Base-by-base conservation (phyloP, 2,888 invertebrate species). In the Acheta domesticus region DNA sequence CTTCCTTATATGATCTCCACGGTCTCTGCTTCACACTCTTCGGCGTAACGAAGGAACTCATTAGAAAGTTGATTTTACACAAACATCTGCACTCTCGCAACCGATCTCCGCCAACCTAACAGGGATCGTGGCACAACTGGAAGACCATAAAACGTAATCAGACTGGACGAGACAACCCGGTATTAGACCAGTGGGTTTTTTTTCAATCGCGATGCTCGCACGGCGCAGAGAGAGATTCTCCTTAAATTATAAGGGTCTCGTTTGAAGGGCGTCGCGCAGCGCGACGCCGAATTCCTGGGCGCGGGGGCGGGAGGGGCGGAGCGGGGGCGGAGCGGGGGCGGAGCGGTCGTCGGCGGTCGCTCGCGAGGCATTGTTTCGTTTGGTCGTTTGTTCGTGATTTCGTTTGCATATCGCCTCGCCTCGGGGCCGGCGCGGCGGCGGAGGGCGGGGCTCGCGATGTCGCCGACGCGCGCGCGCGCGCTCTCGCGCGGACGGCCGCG, bases 361-460 rank as follows among this genome's bases (percentile, higher is more conserved):
- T 8, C 36, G n/a, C 62, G n/a, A 62, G n/a, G 16, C 62, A 62
- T 62, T 62, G 62, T 62, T 62, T 62, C n/a, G 62, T 62, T 62
- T 62, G 62, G 62, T 62, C 62, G 62, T 62, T 14, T 12, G n/a
- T n/a, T 19, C 62, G 62, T n/a, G 16, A 4, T 62, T 62, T 62
- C 62, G 62, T 62, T 62, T 62, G 62, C 62, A 62, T 62, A 62
- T 62, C 62, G n/a, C 14, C 62, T 62, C 62, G 62, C 62, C 62
- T 4, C 2, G 62, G 62, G 62, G 36, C 36, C 8, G 8, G 36
- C 36, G 36, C 5, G 36, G 36, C 36, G 36, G 36, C 0, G 36
- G 36, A 36, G 36, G 36, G 36, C 36, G 36, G 36, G 36, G 36
- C 36, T 5, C 36, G 36, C 36, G 36, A 36, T 36, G 36, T 36